Base-by-base conservation (phyloP, 1,140 invertebrate genomes). In the Aphidius ervi region DNA sequence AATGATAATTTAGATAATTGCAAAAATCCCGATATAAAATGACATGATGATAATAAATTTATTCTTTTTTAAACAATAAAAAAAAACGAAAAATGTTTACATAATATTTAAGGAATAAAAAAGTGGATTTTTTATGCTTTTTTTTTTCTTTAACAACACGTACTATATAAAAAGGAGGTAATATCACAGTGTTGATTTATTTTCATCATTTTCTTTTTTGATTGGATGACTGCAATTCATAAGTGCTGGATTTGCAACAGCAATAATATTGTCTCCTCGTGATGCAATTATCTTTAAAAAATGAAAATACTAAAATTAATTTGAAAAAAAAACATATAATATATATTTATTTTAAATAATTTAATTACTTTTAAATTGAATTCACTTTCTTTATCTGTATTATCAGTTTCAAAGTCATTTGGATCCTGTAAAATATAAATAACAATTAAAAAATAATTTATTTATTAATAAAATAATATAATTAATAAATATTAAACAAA, bases 191-290 rank as follows among this genome's bases (percentile, higher is more conserved):
- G 69, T 66, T 47, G 72, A 68, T 64, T 74, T 74, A 23, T 74
- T 71, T 16, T 74, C 72, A 42, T 68, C 59, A 40, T 72, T 72
- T 65, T 80, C 78, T 66, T 80, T 76, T 58, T 80, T 80, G 67
- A 80, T 78, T 23, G 76, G 69, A 66, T 76, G 76, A 68, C 67
- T 76, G 67, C 75, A 78, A 64, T 77, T 76, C 77, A 80, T 79
- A 62, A 93, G 78, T 4, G 91, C 91, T 10, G 91, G 91, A 82
- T 93, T 93, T 7, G 91, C 88, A 3, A 93, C 91, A 0, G 91
- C 91, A 69, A 93, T 93, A 66, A 93, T 93, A 74, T 91, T 90
- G 70, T 90, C 89, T 2, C 90, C 90, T 31, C 89, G 86, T 0
- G 90, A 88, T 0, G 91, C 88, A 65, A 93, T 90, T 56, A 93